These are phyloP conservation scores for Eonycteris spelaea DNA, from an alignment of 2,113 vertebrate species.

Conservation along the genomic window DNA sequence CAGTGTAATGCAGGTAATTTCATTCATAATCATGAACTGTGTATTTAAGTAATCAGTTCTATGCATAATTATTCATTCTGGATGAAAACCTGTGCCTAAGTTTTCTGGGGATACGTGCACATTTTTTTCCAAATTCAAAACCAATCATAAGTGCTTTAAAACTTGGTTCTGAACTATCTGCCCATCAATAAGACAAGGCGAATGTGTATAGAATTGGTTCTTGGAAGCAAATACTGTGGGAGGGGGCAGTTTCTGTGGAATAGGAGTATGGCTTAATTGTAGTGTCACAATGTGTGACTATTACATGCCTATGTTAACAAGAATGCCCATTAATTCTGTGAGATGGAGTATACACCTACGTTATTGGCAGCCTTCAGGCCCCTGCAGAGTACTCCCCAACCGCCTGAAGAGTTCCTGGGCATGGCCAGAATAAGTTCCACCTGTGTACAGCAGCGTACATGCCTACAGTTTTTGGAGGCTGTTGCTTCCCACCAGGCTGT, in stretches of 20 bases:
- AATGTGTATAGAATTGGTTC: not conserved
- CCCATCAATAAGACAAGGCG: not conserved
- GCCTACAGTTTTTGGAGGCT: not conserved
- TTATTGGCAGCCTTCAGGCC: not conserved
- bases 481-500: not conserved
- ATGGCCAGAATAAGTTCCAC: too few species aligned
- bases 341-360: not conserved
- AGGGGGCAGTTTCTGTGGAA: not conserved
- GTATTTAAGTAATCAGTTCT: constrained; percentile 72
- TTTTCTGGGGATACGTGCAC: constrained; percentile 21
- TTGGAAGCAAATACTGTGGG: not conserved
- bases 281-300: not conserved
- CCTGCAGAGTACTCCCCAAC: not conserved
- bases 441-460: not conserved
- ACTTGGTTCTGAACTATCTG: not conserved
- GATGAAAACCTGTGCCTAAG: constrained; percentile 28
- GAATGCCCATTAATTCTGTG: not conserved
- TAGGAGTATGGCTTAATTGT: not conserved
- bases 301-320: not conserved
- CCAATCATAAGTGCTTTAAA: constrained; percentile 34
- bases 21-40: constrained; percentile 74
- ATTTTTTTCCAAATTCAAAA: constrained; percentile 48
- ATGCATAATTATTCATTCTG: constrained; percentile 67
- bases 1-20: constrained; percentile 68
- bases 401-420: not conserved